These are phyloP conservation scores for Oscheius sp. DNA, from an alignment of 2,888 invertebrate species.

Conservation along the genomic window DNA sequence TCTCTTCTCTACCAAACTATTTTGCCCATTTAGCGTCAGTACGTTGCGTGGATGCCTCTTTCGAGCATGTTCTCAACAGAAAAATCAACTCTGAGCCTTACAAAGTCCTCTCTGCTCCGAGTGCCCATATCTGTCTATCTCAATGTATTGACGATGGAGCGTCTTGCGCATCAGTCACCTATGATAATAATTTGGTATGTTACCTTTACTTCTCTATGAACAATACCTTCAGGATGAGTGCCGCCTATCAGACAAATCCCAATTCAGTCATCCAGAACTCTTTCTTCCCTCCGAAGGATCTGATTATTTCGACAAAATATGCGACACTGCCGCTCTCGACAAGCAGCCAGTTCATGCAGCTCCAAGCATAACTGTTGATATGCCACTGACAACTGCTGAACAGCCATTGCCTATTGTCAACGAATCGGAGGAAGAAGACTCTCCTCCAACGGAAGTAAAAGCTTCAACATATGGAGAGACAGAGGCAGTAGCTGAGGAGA, in stretches of 20 bases:
- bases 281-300: conserved; percentile 56
- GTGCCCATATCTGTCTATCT: conserved; percentile 56
- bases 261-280: conserved; percentile 59
- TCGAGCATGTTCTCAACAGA: conserved; percentile 60
- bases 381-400: conserved; percentile 4
- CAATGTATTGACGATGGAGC: conserved; percentile 59
- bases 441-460: conserved; percentile 12
- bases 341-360: conserved; percentile 12
- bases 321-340: conserved; percentile 12
- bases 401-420: background rate
- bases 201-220: background rate
- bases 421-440: background rate
- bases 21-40: conserved; percentile 45
- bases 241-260: conserved; percentile 60
- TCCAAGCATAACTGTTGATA: background rate
- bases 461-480: conserved; percentile 5
- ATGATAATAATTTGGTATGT: conserved; percentile 46
- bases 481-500: conserved; percentile 20
- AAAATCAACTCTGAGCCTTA: conserved; percentile 53
- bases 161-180: conserved; percentile 69
- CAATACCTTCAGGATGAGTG: conserved; percentile 59
- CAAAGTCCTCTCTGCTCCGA: conserved; percentile 51
- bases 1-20: background rate
- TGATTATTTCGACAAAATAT: conserved; percentile 67
- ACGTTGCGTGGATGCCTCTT: conserved; percentile 61